phyloP scores from a whole-genome alignment of 2,113 vertebrate genomes.

The Rutilus rutilus region DNA sequence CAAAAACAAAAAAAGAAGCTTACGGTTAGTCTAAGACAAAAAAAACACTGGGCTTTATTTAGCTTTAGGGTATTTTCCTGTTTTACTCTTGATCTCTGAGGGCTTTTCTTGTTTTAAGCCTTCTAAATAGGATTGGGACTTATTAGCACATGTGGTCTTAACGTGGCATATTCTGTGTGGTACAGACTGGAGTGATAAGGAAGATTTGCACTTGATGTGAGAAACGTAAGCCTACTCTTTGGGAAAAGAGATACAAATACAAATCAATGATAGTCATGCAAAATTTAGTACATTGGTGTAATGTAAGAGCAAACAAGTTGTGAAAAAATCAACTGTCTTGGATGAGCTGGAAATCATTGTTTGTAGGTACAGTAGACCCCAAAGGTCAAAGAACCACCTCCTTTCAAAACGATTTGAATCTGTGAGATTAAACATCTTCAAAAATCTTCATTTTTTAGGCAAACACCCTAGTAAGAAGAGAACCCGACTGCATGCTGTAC shows the following conservation, averaged over 20 bases:
- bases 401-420: not conserved
- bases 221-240: not conserved
- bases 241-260: not conserved
- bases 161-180: not conserved
- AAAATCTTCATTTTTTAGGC: not conserved
- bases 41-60: constrained; percentile 31
- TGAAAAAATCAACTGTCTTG: not conserved
- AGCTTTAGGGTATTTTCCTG: constrained; percentile 13
- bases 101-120: constrained; percentile 32
- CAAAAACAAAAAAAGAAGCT: constrained; percentile 32
- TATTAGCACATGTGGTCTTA: constrained; percentile 22
- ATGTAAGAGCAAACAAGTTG: not conserved
- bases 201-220: not conserved
- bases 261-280: not conserved
- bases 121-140: constrained; percentile 29
- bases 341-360: not conserved
- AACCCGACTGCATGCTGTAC: not conserved
- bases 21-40: not conserved
- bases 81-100: constrained; percentile 36
- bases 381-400: not conserved
- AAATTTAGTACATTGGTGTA: not conserved
- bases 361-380: not conserved
- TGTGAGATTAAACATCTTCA: not conserved
- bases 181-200: not conserved
- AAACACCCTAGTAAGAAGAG: not conserved